Percentiles rank a stretch among this genome's conserved stretches.
Conservation (phyloP, 2,797 vertebrate genomes). For the Gila robusta region DNA sequence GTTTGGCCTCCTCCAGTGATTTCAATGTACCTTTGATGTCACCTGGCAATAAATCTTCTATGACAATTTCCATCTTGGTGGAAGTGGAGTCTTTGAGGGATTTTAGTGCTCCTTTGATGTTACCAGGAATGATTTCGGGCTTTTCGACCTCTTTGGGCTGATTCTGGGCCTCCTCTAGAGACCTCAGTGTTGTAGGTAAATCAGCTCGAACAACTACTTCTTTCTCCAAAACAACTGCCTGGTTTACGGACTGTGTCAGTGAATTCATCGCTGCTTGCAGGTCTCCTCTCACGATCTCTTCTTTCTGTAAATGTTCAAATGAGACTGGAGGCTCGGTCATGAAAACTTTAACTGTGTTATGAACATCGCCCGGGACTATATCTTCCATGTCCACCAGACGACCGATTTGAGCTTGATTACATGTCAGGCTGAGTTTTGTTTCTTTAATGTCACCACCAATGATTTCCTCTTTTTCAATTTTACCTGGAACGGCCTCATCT, state of each 20-base stretch:
- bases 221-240: conserved; percentile 81
- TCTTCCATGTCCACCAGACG: conserved; percentile 84
- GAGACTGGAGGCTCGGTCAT: conserved; percentile 80
- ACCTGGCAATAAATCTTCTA: conserved; percentile 84
- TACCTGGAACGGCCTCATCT: conserved; percentile 71
- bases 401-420: conserved; percentile 80
- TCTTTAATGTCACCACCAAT: conserved; percentile 86
- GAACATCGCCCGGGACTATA: conserved; percentile 89
- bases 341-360: conserved; percentile 86
- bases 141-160: conserved; percentile 81
- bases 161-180: conserved; percentile 82
- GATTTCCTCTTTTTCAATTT: conserved; percentile 79
- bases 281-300: conserved; percentile 87
- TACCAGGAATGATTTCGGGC: conserved; percentile 81
- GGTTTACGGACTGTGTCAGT: conserved; percentile 84
- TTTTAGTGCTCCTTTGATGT: conserved; percentile 85
- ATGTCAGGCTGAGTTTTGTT: conserved; percentile 84
- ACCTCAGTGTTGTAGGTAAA: conserved; percentile 80
- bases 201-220: conserved; percentile 88
- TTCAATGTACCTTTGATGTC: conserved; percentile 86
- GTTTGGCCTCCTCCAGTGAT: conserved; percentile 83
- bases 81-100: conserved; percentile 86
- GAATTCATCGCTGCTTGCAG: conserved; percentile 85
- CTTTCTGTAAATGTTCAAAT: conserved; percentile 77
- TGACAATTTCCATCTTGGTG: conserved; percentile 78